phyloP scores from a whole-genome alignment of 1,140 invertebrate genomes.

The Melipona quadrifasciata region DNA sequence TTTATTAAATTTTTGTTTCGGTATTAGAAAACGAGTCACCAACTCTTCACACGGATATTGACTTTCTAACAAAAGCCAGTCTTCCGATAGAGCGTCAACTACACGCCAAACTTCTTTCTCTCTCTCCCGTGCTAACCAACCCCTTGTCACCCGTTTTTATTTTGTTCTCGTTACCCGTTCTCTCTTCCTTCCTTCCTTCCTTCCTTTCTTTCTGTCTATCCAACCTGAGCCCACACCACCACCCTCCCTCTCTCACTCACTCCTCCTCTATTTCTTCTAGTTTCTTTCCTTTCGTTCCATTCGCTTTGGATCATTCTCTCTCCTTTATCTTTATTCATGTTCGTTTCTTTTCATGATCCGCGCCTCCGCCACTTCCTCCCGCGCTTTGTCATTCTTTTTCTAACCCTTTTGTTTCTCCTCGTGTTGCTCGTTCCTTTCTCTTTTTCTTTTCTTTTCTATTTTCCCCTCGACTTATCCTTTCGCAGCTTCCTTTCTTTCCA shows the following conservation, averaged over 20 bases:
- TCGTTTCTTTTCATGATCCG: conserved; percentile 10
- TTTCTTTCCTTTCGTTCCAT: neutral
- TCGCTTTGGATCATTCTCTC: conserved; percentile 17
- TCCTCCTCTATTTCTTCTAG: neutral
- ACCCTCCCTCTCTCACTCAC: neutral
- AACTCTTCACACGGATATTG: neutral
- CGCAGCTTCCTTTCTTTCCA: conserved; percentile 12
- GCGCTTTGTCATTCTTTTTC: conserved; percentile 15
- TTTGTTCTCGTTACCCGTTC: neutral
- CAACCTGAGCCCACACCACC: neutral
- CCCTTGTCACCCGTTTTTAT: neutral
- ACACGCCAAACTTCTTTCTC: neutral
- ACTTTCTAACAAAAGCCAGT: conserved; percentile 8
- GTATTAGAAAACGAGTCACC: neutral
- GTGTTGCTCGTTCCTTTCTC: neutral
- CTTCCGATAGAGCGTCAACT: conserved; percentile 8
- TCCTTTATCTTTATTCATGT: conserved; percentile 29
- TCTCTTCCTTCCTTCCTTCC: neutral
- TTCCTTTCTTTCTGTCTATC: neutral
- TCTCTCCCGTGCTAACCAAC: neutral
- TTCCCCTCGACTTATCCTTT: conserved; percentile 27
- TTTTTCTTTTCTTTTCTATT: neutral
- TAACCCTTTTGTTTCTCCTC: neutral
- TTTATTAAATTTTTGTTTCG: neutral
- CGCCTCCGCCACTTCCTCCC: conserved; percentile 9